A percentile compares a stretch with the other conserved stretches of the same genome.
Evolutionary conservation across 2,797 vertebrate genomes (phyloP).

Genomic region (Xenops minutus): DNA sequence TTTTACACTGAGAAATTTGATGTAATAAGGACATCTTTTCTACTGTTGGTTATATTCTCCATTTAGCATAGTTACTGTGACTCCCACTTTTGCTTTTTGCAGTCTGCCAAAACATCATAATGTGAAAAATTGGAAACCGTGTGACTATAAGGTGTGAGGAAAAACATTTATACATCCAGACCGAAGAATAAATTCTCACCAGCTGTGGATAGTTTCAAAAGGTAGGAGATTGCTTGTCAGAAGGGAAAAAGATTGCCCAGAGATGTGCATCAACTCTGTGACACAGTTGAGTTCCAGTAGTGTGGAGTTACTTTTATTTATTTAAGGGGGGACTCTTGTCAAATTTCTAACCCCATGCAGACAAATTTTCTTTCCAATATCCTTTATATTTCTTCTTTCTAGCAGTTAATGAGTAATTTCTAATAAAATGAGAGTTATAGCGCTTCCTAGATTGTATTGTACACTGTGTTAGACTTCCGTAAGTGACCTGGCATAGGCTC

Average conservation of each 20-base stretch:
- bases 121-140: neutral
- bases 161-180: neutral
- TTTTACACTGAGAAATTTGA: neutral
- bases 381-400: neutral
- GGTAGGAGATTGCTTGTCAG: neutral
- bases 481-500: neutral
- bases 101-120: neutral
- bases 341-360: neutral
- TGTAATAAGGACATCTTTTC: neutral
- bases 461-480: neutral
- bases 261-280: neutral
- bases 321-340: neutral
- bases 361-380: neutral
- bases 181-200: neutral
- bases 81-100: neutral
- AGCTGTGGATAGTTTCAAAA: neutral
- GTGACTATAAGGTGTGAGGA: neutral
- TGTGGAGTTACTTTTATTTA: neutral
- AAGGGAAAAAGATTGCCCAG: neutral
- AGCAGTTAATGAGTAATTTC: neutral
- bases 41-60: neutral
- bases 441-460: neutral
- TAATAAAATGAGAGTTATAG: neutral
- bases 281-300: neutral
- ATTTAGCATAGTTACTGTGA: neutral